Base-by-base conservation (phyloP, 2,113 vertebrate genomes). In the Pygoscelis antarcticus region DNA sequence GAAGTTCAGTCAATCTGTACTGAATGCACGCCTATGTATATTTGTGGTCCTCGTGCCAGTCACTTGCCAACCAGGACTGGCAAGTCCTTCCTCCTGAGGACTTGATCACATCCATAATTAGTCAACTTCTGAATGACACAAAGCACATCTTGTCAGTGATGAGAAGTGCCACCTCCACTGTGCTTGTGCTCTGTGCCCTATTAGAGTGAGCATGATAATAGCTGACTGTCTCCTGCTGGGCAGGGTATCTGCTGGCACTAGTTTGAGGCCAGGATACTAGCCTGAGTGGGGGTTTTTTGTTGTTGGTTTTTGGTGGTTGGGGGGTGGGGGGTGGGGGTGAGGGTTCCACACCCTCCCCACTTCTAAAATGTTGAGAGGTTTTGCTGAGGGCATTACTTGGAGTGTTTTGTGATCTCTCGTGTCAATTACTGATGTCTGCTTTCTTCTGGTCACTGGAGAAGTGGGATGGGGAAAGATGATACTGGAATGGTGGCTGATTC, bases 241-340 rank as follows among this genome's bases (percentile, higher is more conserved):
- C 25, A 86, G 36, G 25, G 21, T 34, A 19, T 60, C 29, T 36
- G 17, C 42, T 52, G 84, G 46, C 30, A 19, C 54, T 58, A 34
- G 13, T 76, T 38, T 51, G 62, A 74, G 52, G 25, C 12, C 54
- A 57, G 34, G 12, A 61, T n/a, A 21, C 8, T 52, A 70, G 26
- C 10, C 49, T 61, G 34, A 68, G 27, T n/a, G 14, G 6, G 1
- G 2, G 3, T 4, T 27, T 29, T 55, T 20, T 27, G 22, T 22
- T 52, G 18, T 16, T 22, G 8, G 30, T 44, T 57, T 60, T n/a
- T 4, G 42, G 19, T 38, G 38, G 9, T 8, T 47, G 71, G 9
- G n/a, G 4, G 16, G 42, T 11, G 34, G 2, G 1, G 15, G 11
- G 14, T 1, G 2, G 1, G 15, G 11, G 14, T 1, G 0, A 83